phyloP scores from a whole-genome alignment of 2,797 vertebrate species.

The Onychomys leucogaster region DNA sequence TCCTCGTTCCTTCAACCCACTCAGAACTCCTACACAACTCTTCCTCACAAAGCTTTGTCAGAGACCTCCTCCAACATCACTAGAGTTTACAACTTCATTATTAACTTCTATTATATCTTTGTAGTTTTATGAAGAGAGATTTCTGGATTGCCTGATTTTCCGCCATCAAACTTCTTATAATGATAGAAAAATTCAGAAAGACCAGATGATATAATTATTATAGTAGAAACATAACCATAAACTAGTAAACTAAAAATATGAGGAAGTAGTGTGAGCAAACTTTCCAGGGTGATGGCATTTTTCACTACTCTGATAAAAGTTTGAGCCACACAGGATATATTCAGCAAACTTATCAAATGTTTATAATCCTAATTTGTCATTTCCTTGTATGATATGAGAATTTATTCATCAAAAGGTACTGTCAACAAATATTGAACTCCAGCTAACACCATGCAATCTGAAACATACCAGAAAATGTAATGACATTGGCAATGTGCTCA shows the following conservation, averaged over 20 bases:
- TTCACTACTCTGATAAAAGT: not conserved
- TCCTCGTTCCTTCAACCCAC: not conserved
- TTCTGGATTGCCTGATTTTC: not conserved
- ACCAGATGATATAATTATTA: not conserved
- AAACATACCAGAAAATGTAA: not conserved
- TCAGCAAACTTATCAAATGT: not conserved
- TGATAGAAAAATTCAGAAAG: not conserved
- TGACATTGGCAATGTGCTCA: not conserved
- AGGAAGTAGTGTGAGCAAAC: not conserved
- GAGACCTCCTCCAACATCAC: not conserved
- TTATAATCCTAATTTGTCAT: constrained; percentile 4
- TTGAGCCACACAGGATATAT: not conserved
- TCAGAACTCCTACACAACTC: not conserved
- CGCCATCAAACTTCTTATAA: not conserved
- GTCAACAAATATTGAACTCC: constrained; percentile 12
- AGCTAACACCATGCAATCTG: not conserved
- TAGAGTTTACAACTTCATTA: not conserved
- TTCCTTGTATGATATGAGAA: not conserved
- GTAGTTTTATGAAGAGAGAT: not conserved
- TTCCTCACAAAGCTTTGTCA: not conserved
- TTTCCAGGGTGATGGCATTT: not conserved
- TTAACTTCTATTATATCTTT: not conserved
- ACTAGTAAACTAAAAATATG: not conserved
- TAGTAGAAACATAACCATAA: not conserved
- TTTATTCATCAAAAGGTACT: not conserved